Percentiles rank a stretch among this genome's conserved stretches.
Conservation (phyloP, 2,888 invertebrate species). For the Micoletzkya japonica region DNA sequence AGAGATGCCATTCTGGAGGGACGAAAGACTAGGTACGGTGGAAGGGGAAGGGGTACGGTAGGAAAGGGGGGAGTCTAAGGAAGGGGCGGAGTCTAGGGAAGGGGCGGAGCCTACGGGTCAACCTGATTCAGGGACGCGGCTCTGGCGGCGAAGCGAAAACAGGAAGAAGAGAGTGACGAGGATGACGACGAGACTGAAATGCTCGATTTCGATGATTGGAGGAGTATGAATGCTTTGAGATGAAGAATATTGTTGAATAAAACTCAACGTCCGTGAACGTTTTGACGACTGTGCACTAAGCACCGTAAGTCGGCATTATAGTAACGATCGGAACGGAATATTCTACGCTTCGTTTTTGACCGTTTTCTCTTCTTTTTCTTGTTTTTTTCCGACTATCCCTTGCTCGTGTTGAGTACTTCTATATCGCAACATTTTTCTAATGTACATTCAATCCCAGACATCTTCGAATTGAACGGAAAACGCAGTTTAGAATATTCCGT, state of each 20-base stretch:
- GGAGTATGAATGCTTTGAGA: conserved; percentile 21
- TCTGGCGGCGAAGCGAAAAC: background rate
- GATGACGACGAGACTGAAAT: conserved; percentile 30
- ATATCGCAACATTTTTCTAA: too few species aligned
- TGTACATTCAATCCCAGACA: too few species aligned
- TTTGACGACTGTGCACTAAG: too few species aligned
- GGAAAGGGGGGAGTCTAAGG: background rate
- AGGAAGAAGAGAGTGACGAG: conserved; percentile 33
- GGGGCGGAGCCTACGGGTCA: background rate
- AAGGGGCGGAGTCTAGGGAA: conserved; percentile 4
- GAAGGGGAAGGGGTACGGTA: background rate
- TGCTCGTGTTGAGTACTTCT: too few species aligned
- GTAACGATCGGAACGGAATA: too few species aligned
- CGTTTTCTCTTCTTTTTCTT: too few species aligned
- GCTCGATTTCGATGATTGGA: conserved; percentile 33
- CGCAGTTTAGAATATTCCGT: too few species aligned
- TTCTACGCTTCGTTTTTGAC: too few species aligned
- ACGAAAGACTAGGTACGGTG: conserved; percentile 18
- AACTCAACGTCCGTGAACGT: too few species aligned
- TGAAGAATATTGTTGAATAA: conserved; percentile 8
- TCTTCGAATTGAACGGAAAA: too few species aligned
- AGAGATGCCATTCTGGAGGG: conserved; percentile 26
- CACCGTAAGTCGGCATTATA: too few species aligned
- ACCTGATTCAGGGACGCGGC: background rate
- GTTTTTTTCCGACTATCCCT: too few species aligned